Base-by-base conservation (phyloP, 2,113 vertebrate genomes). In the Myotis davidii region DNA sequence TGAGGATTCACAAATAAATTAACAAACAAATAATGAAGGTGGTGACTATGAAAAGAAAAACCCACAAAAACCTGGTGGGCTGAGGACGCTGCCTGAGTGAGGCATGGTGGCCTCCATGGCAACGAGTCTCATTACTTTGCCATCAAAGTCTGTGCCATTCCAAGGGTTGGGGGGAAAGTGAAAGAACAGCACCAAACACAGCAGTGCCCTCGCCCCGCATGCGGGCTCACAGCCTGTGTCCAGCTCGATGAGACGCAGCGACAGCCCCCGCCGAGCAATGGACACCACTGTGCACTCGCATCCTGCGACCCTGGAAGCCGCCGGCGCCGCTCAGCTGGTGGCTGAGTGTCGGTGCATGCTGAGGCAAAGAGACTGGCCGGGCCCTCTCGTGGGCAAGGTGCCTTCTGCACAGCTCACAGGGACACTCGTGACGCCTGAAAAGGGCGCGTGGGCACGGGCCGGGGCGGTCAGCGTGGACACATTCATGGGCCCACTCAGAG, bases 381-480 rank as follows among this genome's bases (percentile, higher is more conserved):
- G 61, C 64, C 52, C 27, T 81, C n/a, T n/a, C 14, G 0, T 20
- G 70, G 90, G 45, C 39, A 9, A 18, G 52, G 61, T 45, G 79
- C 64, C 69, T 42, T 90, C 34, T 18, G 27, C 23, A 37, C n/a
- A 13, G 52, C 37, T 45, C 32, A 8, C 12, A 23, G 81, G 52
- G 34, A 32, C 20, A 23, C 0, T 2, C 2, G 0, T 8, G 5
- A 37, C 39, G 45, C 54, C 12, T 16, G 1, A 0, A 54, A 52
- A 73, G 39, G 18, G 32, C 12, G 0, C 2, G 2, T 2, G 29
- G 67, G 25, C 61, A 25, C 1, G 9, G 70, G 25, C 17, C 5
- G 4, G 13, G 25, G 16, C 72, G 2, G 32, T 9, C 37, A 77
- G 23, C 0, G 0, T 4, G 23, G 20, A 54, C 64, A 39, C 39